Conservation (phyloP, 2,888 invertebrate species). For the Taenaris catops region DNA sequence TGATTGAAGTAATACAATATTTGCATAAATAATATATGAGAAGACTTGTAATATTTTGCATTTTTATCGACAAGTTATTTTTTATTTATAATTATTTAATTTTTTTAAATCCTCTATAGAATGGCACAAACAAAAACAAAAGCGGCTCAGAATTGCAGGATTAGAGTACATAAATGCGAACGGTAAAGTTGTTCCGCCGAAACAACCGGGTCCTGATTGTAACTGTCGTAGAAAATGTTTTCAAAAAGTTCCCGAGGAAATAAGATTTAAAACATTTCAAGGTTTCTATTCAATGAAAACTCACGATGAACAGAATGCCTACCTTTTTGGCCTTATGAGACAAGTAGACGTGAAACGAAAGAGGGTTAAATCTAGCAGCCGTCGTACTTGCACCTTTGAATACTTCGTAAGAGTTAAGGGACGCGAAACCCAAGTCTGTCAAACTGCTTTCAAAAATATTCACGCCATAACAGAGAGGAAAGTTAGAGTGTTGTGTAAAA, state of each 20-base stretch:
- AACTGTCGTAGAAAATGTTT: slow-evolving; percentile 75
- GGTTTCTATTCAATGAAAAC: slow-evolving; percentile 79
- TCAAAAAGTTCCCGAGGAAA: slow-evolving; percentile 69
- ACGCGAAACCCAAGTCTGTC: slow-evolving; percentile 77
- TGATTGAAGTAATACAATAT: no score
- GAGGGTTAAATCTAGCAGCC: slow-evolving; percentile 72
- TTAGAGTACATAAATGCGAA: slow-evolving; percentile 78
- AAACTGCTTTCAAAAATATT: slow-evolving; percentile 79
- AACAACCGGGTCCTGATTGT: slow-evolving; percentile 75
- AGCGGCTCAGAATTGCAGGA: slow-evolving; percentile 75
- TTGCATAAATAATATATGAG: no score
- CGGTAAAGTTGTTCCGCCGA: slow-evolving; percentile 76
- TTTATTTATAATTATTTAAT: no score
- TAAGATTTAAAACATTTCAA: slow-evolving; percentile 73
- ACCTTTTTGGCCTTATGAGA: slow-evolving; percentile 78
- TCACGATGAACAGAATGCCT: slow-evolving; percentile 80
- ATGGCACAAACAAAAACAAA: slow-evolving; percentile 81
- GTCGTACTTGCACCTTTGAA: slow-evolving; percentile 78
- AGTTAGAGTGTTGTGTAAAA: slow-evolving; percentile 77
- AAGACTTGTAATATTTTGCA: no score
- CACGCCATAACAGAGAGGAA: slow-evolving; percentile 79
- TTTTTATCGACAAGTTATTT: no score
- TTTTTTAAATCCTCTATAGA: slow-evolving; percentile 48
- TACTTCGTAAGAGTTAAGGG: slow-evolving; percentile 77
- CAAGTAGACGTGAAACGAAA: slow-evolving; percentile 79